phyloP scores from a whole-genome alignment of 2,113 vertebrate genomes.

The Megaptera novaeangliae region DNA sequence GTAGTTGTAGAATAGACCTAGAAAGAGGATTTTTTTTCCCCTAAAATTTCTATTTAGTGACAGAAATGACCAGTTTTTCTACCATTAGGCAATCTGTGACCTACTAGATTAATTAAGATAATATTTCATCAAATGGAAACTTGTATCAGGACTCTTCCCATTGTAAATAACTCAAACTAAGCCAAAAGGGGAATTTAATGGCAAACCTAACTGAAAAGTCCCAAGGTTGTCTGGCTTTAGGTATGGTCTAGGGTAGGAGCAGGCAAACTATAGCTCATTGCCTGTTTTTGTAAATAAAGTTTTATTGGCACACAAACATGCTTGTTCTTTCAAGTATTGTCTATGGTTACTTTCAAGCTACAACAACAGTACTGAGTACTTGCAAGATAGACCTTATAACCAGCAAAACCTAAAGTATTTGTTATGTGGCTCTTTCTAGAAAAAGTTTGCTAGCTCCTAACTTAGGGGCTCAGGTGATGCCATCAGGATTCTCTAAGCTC shows the following conservation, averaged over 20 bases:
- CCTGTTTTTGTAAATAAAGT: background rate
- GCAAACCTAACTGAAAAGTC: background rate
- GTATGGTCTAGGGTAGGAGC: background rate
- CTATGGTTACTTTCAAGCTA: background rate
- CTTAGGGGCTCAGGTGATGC: background rate
- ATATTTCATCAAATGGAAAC: constrained; percentile 13
- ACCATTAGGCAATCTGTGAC: background rate
- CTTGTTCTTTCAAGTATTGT: background rate
- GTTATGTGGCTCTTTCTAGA: background rate
- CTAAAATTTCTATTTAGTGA: background rate
- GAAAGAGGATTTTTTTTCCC: background rate
- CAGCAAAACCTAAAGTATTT: background rate
- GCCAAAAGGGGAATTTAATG: background rate
- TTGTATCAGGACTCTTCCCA: background rate
- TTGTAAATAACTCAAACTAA: background rate
- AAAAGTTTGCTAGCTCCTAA: background rate
- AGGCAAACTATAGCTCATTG: background rate
- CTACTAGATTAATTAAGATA: background rate
- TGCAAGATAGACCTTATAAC: background rate
- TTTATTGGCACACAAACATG: background rate
- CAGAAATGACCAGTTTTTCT: background rate
- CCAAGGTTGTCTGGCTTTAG: background rate
- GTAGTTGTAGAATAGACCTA: background rate
- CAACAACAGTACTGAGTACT: background rate
- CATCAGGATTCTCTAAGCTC: background rate